Evolutionary conservation across 2,113 vertebrate species (phyloP), one percentile per base, ranked within the genome.

Genomic region (Nycticebus coucang): DNA sequence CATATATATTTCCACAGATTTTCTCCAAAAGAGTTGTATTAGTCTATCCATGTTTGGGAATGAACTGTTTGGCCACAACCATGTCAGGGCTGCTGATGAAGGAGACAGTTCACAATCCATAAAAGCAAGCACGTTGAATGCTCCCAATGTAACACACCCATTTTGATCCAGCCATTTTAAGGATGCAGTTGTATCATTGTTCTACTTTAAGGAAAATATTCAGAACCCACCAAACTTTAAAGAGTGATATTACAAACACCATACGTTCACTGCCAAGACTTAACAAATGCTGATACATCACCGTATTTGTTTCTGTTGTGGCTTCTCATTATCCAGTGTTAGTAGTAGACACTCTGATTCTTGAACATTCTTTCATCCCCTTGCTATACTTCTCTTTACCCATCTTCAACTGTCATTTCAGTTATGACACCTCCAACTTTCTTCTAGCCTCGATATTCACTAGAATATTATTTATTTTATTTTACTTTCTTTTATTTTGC

Each of bases 121-220:
- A 26, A 66, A 77, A 89, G 74, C 37, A 79, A 75, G 55, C 17
- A 24, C 60, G 75, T 57, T 55, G 62, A 93, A 87, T 0, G 13
- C 57, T 89, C 37, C 50, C 64, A 68, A 26, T 53, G 37, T 71
- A 45, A 37, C 4, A 60, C 41, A 77, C 0, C 1, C 22, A 9
- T 41, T 89, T 81, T 53, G 64, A 59, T 41, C 28, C 0, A 2
- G n/a, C 55, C n/a, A 53, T 91, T 88, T 66, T 75, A 24, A 91
- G 33, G 41, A 66, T 85, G 53, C 60, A 91, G 4, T 57, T 77
- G n/a, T n/a, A 35, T 22, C 30, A 5, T 71, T 82, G 14, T 79
- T 91, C 26, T 85, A 85, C 75, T 59, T 60, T 68, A 66, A 85
- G 72, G 7, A 17, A 88, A 89, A 94, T 17, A 45, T 74, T 95